phyloP scores from a whole-genome alignment of 2,797 vertebrate genomes.

The Eidolon dupreanum region DNA sequence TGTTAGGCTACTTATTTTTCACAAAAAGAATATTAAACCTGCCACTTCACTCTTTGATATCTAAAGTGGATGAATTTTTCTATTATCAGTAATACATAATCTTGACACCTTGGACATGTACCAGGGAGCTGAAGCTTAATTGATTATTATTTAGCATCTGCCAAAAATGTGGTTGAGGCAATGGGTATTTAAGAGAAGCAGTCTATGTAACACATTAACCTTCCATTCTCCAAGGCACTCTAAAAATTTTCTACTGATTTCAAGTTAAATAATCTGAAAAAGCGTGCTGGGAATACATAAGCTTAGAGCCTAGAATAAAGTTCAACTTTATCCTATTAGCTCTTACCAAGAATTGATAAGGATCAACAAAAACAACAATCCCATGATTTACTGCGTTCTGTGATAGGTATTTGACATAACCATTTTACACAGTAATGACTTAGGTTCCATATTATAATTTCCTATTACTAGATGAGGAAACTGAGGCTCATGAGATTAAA shows the following conservation, averaged over 20 bases:
- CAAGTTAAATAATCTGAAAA: neutral
- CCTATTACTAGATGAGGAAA: neutral
- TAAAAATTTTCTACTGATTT: neutral
- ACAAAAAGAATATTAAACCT: neutral
- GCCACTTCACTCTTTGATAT: neutral
- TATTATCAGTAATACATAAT: slow-evolving; percentile 8
- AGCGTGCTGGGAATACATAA: neutral
- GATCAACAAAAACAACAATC: neutral
- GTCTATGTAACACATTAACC: neutral
- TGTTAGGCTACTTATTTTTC: slow-evolving; percentile 11
- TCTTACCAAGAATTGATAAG: neutral
- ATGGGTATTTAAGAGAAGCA: neutral
- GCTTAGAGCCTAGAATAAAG: neutral
- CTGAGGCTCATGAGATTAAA: neutral
- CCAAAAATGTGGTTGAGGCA: neutral
- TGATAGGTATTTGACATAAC: neutral
- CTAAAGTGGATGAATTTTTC: slow-evolving; percentile 7
- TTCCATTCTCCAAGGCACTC: neutral
- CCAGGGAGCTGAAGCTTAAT: neutral
- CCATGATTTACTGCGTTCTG: neutral
- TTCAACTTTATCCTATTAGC: neutral
- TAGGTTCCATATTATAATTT: neutral
- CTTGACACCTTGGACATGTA: neutral
- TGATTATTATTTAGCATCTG: slow-evolving; percentile 28
- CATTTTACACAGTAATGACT: neutral